Conservation (phyloP, 2,797 vertebrate genomes). For the Myotis vivesi region DNA sequence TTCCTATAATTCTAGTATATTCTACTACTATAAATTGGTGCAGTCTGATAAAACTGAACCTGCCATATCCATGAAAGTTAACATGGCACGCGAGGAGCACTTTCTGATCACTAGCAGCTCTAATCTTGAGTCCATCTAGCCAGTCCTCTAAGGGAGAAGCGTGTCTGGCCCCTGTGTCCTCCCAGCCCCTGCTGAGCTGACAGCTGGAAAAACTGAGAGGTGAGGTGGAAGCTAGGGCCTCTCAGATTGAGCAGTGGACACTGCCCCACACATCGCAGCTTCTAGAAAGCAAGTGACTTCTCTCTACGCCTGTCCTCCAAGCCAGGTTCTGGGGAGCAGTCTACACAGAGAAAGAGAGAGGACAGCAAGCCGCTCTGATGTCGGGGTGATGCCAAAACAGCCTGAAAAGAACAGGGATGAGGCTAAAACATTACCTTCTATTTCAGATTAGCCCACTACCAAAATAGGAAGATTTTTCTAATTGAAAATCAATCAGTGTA, state of each 20-base stretch:
- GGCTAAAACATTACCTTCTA: neutral
- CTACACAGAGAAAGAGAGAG: neutral
- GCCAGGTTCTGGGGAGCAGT: neutral
- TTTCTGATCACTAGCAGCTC: neutral
- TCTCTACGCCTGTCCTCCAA: neutral
- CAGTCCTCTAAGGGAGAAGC: neutral
- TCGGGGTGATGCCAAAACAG: neutral
- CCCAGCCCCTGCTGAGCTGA: neutral
- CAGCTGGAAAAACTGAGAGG: neutral
- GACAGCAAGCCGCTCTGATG: neutral
- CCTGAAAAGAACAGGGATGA: neutral
- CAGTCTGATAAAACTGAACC: neutral
- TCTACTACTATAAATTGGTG: neutral
- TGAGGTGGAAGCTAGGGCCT: too few species aligned
- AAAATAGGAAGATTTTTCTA: neutral
- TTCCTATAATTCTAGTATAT: neutral
- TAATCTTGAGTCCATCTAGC: neutral
- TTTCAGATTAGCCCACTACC: neutral
- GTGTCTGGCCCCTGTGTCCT: neutral
- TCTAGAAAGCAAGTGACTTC: neutral
- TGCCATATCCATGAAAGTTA: neutral
- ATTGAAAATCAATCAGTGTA: neutral
- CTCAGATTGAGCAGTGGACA: neutral
- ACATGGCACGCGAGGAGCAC: neutral
- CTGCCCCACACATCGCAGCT: neutral